Conservation (phyloP, 2,113 vertebrate species). For the Brienomyrus longianalis region DNA sequence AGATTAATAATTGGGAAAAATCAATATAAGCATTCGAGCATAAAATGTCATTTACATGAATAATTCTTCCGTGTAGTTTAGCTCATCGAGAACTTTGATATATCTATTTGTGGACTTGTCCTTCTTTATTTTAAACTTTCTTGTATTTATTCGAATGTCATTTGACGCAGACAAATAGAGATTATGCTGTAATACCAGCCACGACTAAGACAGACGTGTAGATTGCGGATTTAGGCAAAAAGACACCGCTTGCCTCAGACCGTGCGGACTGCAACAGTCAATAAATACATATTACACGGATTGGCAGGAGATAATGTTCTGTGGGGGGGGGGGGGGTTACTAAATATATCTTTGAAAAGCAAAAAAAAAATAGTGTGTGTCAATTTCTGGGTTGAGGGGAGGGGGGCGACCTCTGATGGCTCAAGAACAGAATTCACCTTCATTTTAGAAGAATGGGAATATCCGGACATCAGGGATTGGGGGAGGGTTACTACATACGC, state of each 20-base stretch:
- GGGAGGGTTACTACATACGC: not conserved
- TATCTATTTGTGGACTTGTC: not conserved
- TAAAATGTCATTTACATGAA: not conserved
- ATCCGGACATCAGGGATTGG: not conserved
- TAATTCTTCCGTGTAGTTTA: not conserved
- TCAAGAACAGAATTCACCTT: conserved; percentile 4
- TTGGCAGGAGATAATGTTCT: not conserved
- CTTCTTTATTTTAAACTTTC: not conserved
- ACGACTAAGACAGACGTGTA: not conserved
- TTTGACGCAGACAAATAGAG: not conserved
- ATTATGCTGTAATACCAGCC: not conserved
- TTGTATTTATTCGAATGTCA: not conserved
- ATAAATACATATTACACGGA: conserved; percentile 1
- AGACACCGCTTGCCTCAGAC: not conserved
- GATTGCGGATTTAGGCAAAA: conserved; percentile 7
- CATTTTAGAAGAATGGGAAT: not conserved
- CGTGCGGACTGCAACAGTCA: conserved; percentile 2
- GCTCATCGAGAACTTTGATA: not conserved
- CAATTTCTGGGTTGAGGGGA: not conserved
- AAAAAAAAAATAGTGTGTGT: not conserved
- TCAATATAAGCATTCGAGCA: not conserved
- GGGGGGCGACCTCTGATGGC: conserved; percentile 9
- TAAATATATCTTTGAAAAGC: not conserved
- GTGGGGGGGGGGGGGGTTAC: not conserved
- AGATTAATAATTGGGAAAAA: not conserved